Evolutionary conservation across 2,113 vertebrate species (phyloP).

Genomic region (Callospermophilus lateralis): DNA sequence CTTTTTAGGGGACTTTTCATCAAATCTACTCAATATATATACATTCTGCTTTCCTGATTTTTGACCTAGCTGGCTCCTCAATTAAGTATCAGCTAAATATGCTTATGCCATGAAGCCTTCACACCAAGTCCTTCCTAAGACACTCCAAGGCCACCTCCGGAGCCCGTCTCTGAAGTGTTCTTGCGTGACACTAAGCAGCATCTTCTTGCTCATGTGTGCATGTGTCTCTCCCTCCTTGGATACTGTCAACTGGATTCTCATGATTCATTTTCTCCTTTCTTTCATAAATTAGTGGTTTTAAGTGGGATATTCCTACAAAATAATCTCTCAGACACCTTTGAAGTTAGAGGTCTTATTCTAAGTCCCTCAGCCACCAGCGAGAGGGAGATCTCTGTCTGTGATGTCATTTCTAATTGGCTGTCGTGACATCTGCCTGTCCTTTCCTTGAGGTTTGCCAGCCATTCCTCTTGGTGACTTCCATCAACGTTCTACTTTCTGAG

Average conservation of each 20-base stretch:
- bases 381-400: too few species aligned
- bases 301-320: not conserved
- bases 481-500: not conserved
- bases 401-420: not conserved
- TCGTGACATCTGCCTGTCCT: not conserved
- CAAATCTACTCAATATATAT: not conserved
- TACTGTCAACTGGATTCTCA: not conserved
- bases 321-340: not conserved
- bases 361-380: too few species aligned
- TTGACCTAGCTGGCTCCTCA: rapidly evolving
- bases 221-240: not conserved
- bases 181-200: too few species aligned
- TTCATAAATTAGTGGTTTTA: not conserved
- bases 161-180: not conserved
- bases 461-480: not conserved
- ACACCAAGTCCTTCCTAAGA: not conserved
- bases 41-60: not conserved
- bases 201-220: not conserved
- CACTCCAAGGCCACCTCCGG: too few species aligned
- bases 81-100: not conserved
- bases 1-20: too few species aligned
- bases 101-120: not conserved
- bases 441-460: not conserved
- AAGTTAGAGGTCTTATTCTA: not conserved
- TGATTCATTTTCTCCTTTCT: not conserved